Base-by-base conservation (phyloP, 1,140 invertebrate species). In the Pygmarrhopalites habei region DNA sequence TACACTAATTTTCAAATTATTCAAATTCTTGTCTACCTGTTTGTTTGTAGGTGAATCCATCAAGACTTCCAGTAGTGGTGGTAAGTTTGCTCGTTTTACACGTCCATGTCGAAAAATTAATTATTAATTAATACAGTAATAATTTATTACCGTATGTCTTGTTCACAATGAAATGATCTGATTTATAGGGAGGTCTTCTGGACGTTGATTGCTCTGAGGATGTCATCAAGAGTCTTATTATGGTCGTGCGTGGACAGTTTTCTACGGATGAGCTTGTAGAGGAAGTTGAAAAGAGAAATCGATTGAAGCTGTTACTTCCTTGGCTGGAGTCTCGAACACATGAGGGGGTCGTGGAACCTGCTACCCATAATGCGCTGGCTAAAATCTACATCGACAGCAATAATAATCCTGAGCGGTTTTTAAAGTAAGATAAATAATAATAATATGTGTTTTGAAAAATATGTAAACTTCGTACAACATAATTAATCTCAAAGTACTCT, bases 311-410 rank as follows among this genome's bases (percentile, higher is more conserved):
- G 21, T 77, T 99, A 7, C 78, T 97, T 15, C 92, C 95, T 0
- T 99, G 96, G 96, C 77, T 99, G 67, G 97, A 99, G 75, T 95
- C 88, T 3, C 84, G 96, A 58, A 87, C 96, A 25, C 95, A 98
- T 74, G 97, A 99, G 75, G 93, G 92, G 21, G 92, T 91, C 72
- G 86, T 86, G 26, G 97, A 99, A 74, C 89, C 95, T 25, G 95
- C 95, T 5, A 99, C 97, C 0, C 97, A 99, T 77, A 99, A 99
- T 79, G 97, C 97, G 2, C 77, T 99, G 58, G 97, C 96, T 53
- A 99, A 99, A 77, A 99, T 99, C 72, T 99, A 99, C 79, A 99
- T 99, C 71, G 97, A 99, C 76, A 94, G 93, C 62, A 99, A 99
- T 77, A 99, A 99, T 73, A 99, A 99, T 78, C 94, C 97, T 1